Conservation (phyloP, 2,797 vertebrate species). For the Holocentrus rufus region DNA sequence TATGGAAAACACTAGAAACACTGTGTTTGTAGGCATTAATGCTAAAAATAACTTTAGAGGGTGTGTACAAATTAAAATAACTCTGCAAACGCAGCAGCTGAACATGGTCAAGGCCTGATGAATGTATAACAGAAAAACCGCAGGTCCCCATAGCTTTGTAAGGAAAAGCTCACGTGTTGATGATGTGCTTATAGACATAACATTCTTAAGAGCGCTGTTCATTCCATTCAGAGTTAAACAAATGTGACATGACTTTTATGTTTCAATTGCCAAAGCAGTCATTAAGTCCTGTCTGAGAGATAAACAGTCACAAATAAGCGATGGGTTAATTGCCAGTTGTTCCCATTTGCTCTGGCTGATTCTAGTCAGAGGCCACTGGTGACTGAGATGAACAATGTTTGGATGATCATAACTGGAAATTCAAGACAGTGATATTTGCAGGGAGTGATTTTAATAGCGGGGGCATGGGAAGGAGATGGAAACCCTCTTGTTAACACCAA, state of each 20-base stretch:
- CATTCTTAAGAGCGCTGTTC: slow-evolving; percentile 60
- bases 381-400: slow-evolving; percentile 14
- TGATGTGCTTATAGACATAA: slow-evolving; percentile 48
- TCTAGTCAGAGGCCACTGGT: slow-evolving; percentile 4
- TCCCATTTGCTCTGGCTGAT: background rate
- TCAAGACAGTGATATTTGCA: slow-evolving; percentile 8
- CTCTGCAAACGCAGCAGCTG: slow-evolving; percentile 54
- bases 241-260: slow-evolving; percentile 51
- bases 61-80: slow-evolving; percentile 28
- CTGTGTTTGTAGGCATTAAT: slow-evolving; percentile 26
- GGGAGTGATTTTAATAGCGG: slow-evolving; percentile 13
- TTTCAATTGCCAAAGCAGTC: slow-evolving; percentile 71
- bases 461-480: slow-evolving; percentile 14
- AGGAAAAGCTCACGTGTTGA: slow-evolving; percentile 54
- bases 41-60: slow-evolving; percentile 33
- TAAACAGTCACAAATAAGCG: slow-evolving; percentile 43
- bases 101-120: slow-evolving; percentile 63
- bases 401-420: slow-evolving; percentile 30
- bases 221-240: slow-evolving; percentile 27
- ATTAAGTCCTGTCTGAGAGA: slow-evolving; percentile 27
- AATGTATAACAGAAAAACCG: slow-evolving; percentile 70
- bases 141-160: slow-evolving; percentile 38
- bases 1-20: background rate
- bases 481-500: slow-evolving; percentile 1
- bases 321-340: slow-evolving; percentile 21